Evolutionary conservation across 35 echinoderm and acorn worm species (phyloP).

Genomic region (Amphiura filiformis): DNA sequence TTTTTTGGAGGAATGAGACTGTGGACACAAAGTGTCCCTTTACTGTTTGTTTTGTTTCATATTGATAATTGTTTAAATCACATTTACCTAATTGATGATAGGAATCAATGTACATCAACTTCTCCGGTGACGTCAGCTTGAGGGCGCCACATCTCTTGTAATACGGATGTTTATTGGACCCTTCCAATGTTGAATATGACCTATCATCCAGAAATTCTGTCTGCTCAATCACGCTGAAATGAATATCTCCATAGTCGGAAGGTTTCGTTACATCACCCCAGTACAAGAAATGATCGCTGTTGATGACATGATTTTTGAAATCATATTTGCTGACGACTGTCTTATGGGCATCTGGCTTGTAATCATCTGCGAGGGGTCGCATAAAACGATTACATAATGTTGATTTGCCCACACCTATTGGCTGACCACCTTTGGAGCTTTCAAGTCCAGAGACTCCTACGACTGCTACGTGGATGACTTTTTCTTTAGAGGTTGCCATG

Average conservation of each 20-base stretch:
- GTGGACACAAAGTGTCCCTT: no score
- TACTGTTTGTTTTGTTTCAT: background rate
- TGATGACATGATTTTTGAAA: slow-evolving; percentile 87
- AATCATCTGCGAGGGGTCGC: slow-evolving; percentile 70
- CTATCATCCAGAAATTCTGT: slow-evolving; percentile 97
- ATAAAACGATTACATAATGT: slow-evolving; percentile 94
- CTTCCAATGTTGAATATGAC: slow-evolving; percentile 72
- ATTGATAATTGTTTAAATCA: background rate
- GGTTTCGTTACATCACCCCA: slow-evolving; percentile 70
- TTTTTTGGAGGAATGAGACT: no score
- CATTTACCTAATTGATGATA: background rate
- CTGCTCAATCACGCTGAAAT: slow-evolving; percentile 79
- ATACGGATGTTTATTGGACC: slow-evolving; percentile 68
- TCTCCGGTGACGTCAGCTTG: slow-evolving; percentile 62
- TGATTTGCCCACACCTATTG: slow-evolving; percentile 85
- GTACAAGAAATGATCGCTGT: slow-evolving; percentile 97
- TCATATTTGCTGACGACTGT: slow-evolving; percentile 86
- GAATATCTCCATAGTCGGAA: slow-evolving; percentile 38
- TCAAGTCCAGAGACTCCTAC: slow-evolving; percentile 83
- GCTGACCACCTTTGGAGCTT: slow-evolving; percentile 7
- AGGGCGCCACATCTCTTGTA: slow-evolving; percentile 59
- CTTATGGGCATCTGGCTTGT: slow-evolving; percentile 56
- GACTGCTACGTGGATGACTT: slow-evolving; percentile 71
- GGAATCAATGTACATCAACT: slow-evolving; percentile 83
- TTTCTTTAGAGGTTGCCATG: slow-evolving; percentile 5